Evolutionary conservation across 2,888 invertebrate genomes (phyloP), one percentile per base, ranked within the genome.

Genomic region (Pheosia gnoma): DNA sequence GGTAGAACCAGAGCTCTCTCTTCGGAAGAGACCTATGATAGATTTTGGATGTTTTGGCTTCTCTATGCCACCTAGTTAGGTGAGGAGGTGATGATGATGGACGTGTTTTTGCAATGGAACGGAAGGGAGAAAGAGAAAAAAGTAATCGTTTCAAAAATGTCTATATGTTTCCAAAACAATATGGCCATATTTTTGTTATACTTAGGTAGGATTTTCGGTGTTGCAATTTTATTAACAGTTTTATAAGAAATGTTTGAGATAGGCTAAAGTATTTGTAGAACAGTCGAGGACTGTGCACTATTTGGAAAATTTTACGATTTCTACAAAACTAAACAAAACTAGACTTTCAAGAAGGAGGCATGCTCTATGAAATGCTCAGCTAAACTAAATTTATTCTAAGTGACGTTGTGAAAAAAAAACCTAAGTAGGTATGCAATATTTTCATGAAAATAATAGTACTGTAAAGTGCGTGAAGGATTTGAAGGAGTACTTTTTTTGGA

Each of bases 21-120:
- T 95, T 82, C 97, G 95, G 93, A 98, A 98, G 70, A 97, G 95
- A 91, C 97, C 97, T 94, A 97, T 97, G 90, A 98, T 97, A 90
- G 97, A 97, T 91, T 96, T 96, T 78, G 96, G 95, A 92, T 95
- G 95, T 93, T 97, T 96, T 89, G 97, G 97, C 94, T 97, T 97
- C 91, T 97, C 97, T 90, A 97, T 96, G 82, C 97, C 97, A 94
- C 97, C 97, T 97, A 81, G 70, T 77, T 11, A 55, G 71, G 67
- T 62, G 70, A 79, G 75, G 75, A 74, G 77, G 79, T 79, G 72
- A 67, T 75, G 76, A 77, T 73, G 76, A 72, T 71, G 74, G 70
- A 72, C 63, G 67, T 79, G 68, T 78, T 67, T 77, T 67, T 72
- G 79, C 62, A 78, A 80, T 63, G 80, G 80, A 72, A 74, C 65